Evolutionary conservation across 2,797 vertebrate species (phyloP).

Genomic region (Coranthus polyacanthus): DNA sequence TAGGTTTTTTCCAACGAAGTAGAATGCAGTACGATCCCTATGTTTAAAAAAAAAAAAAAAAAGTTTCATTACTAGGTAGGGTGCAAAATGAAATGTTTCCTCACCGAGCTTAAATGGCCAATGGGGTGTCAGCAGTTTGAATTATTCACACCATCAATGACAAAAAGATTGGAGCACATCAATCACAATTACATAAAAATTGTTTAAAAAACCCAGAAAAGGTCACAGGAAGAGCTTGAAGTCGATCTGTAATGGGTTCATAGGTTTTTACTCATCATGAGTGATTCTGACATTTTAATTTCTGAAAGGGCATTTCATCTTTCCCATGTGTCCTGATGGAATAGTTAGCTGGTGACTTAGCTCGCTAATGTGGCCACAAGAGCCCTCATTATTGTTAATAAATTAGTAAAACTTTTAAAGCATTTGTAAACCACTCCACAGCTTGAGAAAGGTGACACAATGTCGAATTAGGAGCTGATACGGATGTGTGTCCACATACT

Average conservation of each 20-base stretch:
- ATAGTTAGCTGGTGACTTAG: constrained; percentile 28
- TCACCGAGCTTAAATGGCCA: neutral
- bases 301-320: constrained; percentile 52
- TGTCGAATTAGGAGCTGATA: constrained; percentile 7
- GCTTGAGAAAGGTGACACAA: constrained; percentile 22
- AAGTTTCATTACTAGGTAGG: neutral
- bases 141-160: neutral
- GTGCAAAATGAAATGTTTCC: neutral
- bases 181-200: constrained; percentile 8
- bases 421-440: neutral
- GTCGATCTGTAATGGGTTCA: constrained; percentile 37
- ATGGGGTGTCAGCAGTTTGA: neutral
- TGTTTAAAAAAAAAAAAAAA: neutral
- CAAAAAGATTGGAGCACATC: constrained; percentile 15
- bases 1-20: neutral
- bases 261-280: constrained; percentile 46
- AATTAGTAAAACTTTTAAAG: constrained; percentile 12
- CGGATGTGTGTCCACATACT: too few relatives aligned
- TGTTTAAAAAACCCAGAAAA: constrained; percentile 19
- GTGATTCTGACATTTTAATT: constrained; percentile 65
- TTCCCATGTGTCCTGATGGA: constrained; percentile 19
- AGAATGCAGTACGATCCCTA: neutral
- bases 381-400: constrained; percentile 36
- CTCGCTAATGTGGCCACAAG: constrained; percentile 29
- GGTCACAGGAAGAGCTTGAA: constrained; percentile 26